phyloP scores from a whole-genome alignment of 2,113 vertebrate species.

The Lophochroa leadbeateri region DNA sequence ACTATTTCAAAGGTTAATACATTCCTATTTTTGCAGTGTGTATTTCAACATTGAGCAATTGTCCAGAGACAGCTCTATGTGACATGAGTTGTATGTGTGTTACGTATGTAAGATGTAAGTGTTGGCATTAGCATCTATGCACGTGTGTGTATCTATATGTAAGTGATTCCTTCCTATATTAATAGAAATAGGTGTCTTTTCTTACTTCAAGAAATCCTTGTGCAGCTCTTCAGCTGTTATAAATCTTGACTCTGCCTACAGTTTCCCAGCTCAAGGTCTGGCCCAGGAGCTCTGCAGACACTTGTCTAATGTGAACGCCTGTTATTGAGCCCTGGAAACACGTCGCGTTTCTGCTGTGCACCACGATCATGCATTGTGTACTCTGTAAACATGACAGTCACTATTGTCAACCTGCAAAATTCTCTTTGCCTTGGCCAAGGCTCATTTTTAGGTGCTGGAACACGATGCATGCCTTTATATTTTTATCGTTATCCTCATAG shows the following conservation, averaged over 20 bases:
- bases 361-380: not conserved
- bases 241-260: not conserved
- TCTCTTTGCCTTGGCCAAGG: not conserved
- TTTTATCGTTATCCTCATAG: constrained; percentile 14
- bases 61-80: not conserved
- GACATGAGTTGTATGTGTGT: rapidly evolving
- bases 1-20: rapidly evolving
- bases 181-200: not conserved
- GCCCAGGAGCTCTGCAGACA: not conserved
- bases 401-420: not conserved
- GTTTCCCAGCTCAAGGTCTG: not conserved
- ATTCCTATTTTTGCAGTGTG: not conserved
- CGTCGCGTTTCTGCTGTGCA: not conserved
- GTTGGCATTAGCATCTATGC: not conserved
- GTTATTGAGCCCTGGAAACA: not conserved
- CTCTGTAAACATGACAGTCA: not conserved
- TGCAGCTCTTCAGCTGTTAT: not conserved
- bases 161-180: not conserved
- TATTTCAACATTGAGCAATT: not conserved
- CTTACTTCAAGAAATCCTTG: not conserved
- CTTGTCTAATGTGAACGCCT: not conserved
- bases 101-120: not conserved
- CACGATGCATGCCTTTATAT: not conserved
- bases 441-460: not conserved
- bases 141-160: not conserved